A percentile compares a stretch with the other conserved stretches of the same genome.
These are phyloP conservation scores for Polyommatus icarus DNA, from an alignment of 2,888 invertebrate genomes.

Conservation along the genomic window DNA sequence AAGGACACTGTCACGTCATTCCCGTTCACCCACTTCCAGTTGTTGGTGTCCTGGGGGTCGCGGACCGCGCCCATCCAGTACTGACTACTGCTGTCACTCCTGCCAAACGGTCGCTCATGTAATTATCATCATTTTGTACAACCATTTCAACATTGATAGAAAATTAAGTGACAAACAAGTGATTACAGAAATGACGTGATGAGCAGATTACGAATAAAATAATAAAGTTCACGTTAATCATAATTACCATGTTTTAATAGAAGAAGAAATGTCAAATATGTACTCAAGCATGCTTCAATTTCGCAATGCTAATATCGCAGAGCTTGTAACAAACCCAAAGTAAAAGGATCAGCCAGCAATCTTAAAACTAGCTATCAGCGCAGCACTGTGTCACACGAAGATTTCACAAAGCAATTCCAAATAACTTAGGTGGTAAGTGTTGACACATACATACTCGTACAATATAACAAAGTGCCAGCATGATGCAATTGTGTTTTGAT, in stretches of 20 bases:
- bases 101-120: constrained; percentile 49
- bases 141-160: not conserved
- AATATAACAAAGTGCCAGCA: constrained; percentile 1
- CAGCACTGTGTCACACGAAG: constrained; percentile 19
- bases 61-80: constrained; percentile 97
- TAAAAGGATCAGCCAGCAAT: not conserved
- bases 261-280: not conserved
- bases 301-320: not conserved
- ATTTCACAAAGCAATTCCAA: constrained; percentile 35
- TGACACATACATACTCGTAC: constrained; percentile 20
- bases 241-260: not conserved
- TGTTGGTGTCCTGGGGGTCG: constrained; percentile 87
- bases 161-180: not conserved
- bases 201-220: not conserved
- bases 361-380: not conserved
- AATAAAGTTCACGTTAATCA: too few relatives aligned
- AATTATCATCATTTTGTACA: constrained; percentile 18
- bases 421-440: constrained; percentile 19
- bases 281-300: not conserved
- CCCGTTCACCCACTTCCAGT: constrained; percentile 95
- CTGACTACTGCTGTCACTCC: constrained; percentile 93
- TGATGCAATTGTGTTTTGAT: constrained; percentile 24
- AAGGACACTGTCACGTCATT: constrained; percentile 94
- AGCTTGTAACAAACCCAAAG: not conserved
- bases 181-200: not conserved